These are phyloP conservation scores for Pantherophis guttatus DNA, from an alignment of 2,113 vertebrate genomes.

Conservation along the genomic window DNA sequence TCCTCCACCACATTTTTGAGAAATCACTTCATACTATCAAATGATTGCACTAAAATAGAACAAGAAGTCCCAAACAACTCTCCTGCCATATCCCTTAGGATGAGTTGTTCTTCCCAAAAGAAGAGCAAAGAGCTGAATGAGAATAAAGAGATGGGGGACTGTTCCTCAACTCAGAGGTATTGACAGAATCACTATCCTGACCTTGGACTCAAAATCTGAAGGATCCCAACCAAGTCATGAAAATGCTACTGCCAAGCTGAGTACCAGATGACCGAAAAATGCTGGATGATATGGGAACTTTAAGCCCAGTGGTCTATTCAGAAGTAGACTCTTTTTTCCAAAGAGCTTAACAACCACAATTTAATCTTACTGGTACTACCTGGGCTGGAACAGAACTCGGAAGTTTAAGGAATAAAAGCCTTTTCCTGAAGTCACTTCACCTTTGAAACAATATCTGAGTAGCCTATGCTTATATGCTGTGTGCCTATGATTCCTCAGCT, in stretches of 20 bases:
- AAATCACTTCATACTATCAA: neutral
- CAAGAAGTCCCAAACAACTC: neutral
- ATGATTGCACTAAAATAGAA: neutral
- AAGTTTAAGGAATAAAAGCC: neutral
- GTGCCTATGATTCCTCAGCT: neutral
- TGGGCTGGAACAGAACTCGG: neutral
- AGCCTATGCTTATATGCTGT: neutral
- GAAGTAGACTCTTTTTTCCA: neutral
- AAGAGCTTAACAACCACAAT: neutral
- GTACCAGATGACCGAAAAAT: neutral
- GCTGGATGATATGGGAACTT: neutral
- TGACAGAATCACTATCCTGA: neutral
- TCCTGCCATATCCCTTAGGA: neutral
- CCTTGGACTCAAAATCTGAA: neutral
- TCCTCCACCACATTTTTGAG: neutral
- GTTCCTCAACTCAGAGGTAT: neutral
- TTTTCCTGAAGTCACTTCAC: neutral
- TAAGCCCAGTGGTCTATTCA: neutral
- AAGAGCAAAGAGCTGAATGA: neutral
- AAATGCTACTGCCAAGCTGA: neutral
- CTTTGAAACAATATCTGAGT: neutral
- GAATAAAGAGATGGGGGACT: neutral
- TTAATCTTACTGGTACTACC: neutral
- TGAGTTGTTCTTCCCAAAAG: neutral
- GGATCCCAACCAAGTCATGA: neutral